Base-by-base conservation (phyloP, 2,888 invertebrate species). In the Sarcophaga carnaria region DNA sequence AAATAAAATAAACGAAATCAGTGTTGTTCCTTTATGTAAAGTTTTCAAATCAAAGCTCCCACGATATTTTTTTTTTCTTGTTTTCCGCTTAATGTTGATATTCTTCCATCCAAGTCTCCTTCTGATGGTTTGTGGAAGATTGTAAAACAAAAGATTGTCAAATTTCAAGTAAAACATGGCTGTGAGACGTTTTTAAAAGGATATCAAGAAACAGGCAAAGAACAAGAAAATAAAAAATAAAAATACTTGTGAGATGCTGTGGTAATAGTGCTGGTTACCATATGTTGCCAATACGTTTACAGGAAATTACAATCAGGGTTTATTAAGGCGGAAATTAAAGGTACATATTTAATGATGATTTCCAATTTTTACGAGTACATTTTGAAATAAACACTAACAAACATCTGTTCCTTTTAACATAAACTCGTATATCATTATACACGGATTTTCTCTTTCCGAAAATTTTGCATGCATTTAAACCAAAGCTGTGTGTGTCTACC, bases 251-350 rank as follows among this genome's bases (percentile, higher is more conserved):
- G 10, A 54, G 54, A 54, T 54, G 60, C 25, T 5, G 69, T 25
- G 59, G 72, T 62, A 37, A 37, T 37, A 37, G 37, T 37, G 8
- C 37, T 37, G 37, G 37, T 37, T 37, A 82, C 60, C 87, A 87
- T 87, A 82, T 87, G 87, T 76, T 87, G 81, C 70, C 59, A 54
- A 75, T 82, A 79, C 37, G 8, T 79, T 87, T 87, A 87, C 84
- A 87, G 87, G 87, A 87, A 84, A 85, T 87, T 85, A 87, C 87
- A 87, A 87, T 87, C 84, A 87, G 66, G 87, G 75, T 62, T 79
- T 81, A 17, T 54, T 81, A 45, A 62, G 81, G 79, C 80, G 87
- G 87, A 84, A 87, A 84, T 79, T 87, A 67, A 54, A 84, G 79
- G 66, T 69, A 81, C 49, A 80, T 49, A 72, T 84, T 78, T 84